These are phyloP conservation scores for Tragulus kanchil DNA, from an alignment of 2,113 vertebrate species.

Conservation along the genomic window DNA sequence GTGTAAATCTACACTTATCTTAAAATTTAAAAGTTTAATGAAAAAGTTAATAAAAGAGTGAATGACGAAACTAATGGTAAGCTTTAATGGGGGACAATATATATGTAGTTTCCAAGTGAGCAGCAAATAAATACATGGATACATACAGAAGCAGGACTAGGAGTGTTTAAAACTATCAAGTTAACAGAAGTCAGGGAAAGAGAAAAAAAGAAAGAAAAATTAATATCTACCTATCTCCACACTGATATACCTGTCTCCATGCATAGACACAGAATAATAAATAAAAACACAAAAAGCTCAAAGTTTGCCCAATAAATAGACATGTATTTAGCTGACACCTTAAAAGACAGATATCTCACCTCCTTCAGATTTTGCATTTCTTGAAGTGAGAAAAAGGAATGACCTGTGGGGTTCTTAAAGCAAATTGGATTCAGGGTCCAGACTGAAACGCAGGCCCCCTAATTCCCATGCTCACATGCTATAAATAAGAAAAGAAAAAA, in stretches of 20 bases:
- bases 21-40: background rate
- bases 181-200: background rate
- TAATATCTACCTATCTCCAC: background rate
- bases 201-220: background rate
- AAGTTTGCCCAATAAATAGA: conserved; percentile 34
- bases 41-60: background rate
- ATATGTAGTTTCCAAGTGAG: background rate
- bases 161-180: background rate
- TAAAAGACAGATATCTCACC: background rate
- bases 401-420: background rate
- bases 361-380: conserved; percentile 13
- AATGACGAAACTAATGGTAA: background rate
- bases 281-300: background rate
- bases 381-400: conserved; percentile 3
- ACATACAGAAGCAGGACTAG: background rate
- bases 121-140: background rate
- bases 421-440: background rate
- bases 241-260: background rate
- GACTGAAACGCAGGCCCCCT: background rate
- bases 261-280: background rate
- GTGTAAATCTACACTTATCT: background rate
- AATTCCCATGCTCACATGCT: background rate
- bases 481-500: background rate
- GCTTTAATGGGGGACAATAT: background rate
- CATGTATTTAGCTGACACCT: background rate